Base-by-base conservation (phyloP, 2,888 invertebrate genomes). In the Yponomeuta plumbellus region DNA sequence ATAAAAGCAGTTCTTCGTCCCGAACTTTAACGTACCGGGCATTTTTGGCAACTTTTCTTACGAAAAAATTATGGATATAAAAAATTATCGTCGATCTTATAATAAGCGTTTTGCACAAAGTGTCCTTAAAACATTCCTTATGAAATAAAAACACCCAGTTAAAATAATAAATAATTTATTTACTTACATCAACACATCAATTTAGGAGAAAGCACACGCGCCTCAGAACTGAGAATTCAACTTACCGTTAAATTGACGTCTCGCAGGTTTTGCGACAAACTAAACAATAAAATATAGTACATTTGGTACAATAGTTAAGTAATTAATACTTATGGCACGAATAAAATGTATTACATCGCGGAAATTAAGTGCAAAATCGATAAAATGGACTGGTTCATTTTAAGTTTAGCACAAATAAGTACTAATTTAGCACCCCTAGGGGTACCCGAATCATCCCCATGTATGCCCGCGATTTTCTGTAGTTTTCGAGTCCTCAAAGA, bases 91-190 rank as follows among this genome's bases (percentile, higher is more conserved):
- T n/a, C n/a, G n/a, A n/a, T n/a, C n/a, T n/a, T n/a, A n/a, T n/a
- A n/a, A n/a, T n/a, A n/a, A n/a, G n/a, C n/a, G n/a, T n/a, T n/a
- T n/a, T n/a, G n/a, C n/a, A n/a, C n/a, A n/a, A n/a, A n/a, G n/a
- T n/a, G n/a, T n/a, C n/a, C n/a, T n/a, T n/a, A n/a, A n/a, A n/a
- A n/a, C n/a, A n/a, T n/a, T n/a, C n/a, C n/a, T n/a, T n/a, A n/a
- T n/a, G n/a, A n/a, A n/a, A n/a, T n/a, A 39, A 39, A 52, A 17
- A 52, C 17, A 52, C 2, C 26, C n/a, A 59, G 59, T 58, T 56
- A 26, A 20, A 21, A 44, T 59, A 68, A 68, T 69, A 68, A 69
- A 67, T 69, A 67, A 39, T 68, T 68, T 69, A 67, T 69, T 70
- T 66, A 57, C 21, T 52, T 52, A 52, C 44, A 52, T 17, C 44